Evolutionary conservation across 2,888 invertebrate genomes (phyloP), one percentile per base, ranked within the genome.

Genomic region (Zeuzera pyrina): DNA sequence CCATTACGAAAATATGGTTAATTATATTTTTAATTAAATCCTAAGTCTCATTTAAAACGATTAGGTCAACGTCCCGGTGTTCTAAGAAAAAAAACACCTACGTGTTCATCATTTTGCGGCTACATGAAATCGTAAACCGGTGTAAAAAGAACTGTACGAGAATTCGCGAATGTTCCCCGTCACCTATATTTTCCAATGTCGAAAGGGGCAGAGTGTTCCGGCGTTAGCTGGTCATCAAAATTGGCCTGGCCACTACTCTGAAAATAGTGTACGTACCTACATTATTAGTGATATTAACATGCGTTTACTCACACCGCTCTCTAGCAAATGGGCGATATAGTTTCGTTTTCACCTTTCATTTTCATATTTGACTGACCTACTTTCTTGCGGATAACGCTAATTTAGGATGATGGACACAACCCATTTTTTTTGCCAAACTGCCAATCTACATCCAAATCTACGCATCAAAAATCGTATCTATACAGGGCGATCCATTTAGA

Each of bases 341-440:
- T 19, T 19, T 19, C 19, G 8, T 1, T 7, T 8, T 19, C 6
- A 5, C 19, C 19, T 19, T 19, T n/a, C n/a, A n/a, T n/a, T n/a
- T n/a, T n/a, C n/a, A n/a, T n/a, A n/a, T 19, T 19, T 19, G 2
- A 19, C 19, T 19, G n/a, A n/a, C n/a, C n/a, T n/a, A n/a, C n/a
- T n/a, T n/a, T n/a, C n/a, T n/a, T n/a, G n/a, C 4, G 27, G 8
- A 19, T 19, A 19, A 19, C n/a, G 8, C 30, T 30, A 30, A 30
- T 30, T 8, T 23, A 30, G 10, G 12, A 23, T 19, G 19, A 8
- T 19, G 19, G 19, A 19, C n/a, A 19, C 19, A 19, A 19, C 1
- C 19, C 8, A 19, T 1, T 19, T 19, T 19, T 1, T 19, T n/a
- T n/a, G n/a, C n/a, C n/a, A n/a, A n/a, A n/a, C n/a, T n/a, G n/a